These are phyloP conservation scores for Cheilosia variabilis DNA, from an alignment of 2,888 invertebrate species.

Conservation along the genomic window DNA sequence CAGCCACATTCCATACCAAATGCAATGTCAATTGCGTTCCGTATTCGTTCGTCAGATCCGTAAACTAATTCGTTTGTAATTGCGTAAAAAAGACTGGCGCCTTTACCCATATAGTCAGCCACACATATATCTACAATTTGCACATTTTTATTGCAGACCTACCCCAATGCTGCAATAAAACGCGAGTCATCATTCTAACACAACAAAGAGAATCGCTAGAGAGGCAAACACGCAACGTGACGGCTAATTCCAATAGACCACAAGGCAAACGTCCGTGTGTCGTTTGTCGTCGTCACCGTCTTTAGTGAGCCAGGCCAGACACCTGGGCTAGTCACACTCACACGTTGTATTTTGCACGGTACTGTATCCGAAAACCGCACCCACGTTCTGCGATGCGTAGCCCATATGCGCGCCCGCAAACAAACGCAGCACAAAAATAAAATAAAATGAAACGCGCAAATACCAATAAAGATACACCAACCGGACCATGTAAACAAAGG, in stretches of 20 bases:
- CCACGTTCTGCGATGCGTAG: slow-evolving; percentile 74
- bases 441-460: slow-evolving; percentile 12
- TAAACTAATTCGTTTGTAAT: slow-evolving; percentile 56
- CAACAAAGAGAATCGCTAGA: slow-evolving; percentile 35
- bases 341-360: slow-evolving; percentile 53
- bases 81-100: slow-evolving; percentile 60
- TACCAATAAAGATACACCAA: slow-evolving; percentile 51
- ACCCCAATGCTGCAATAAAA: slow-evolving; percentile 49
- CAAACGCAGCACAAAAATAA: slow-evolving; percentile 1
- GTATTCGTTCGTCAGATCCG: background rate
- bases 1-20: slow-evolving; percentile 19
- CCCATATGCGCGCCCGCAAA: slow-evolving; percentile 59
- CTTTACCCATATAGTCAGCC: slow-evolving; percentile 28
- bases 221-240: slow-evolving; percentile 54
- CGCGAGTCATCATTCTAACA: slow-evolving; percentile 65
- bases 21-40: background rate
- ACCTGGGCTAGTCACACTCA: slow-evolving; percentile 75
- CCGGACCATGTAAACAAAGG: slow-evolving; percentile 69
- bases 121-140: slow-evolving; percentile 8
- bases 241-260: slow-evolving; percentile 67
- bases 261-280: slow-evolving; percentile 43
- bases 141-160: slow-evolving; percentile 52
- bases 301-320: slow-evolving; percentile 61
- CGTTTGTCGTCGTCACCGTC: slow-evolving; percentile 56
- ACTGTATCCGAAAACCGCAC: slow-evolving; percentile 63